Conservation (phyloP, 2,797 vertebrate species). For the Chelonia mydas region DNA sequence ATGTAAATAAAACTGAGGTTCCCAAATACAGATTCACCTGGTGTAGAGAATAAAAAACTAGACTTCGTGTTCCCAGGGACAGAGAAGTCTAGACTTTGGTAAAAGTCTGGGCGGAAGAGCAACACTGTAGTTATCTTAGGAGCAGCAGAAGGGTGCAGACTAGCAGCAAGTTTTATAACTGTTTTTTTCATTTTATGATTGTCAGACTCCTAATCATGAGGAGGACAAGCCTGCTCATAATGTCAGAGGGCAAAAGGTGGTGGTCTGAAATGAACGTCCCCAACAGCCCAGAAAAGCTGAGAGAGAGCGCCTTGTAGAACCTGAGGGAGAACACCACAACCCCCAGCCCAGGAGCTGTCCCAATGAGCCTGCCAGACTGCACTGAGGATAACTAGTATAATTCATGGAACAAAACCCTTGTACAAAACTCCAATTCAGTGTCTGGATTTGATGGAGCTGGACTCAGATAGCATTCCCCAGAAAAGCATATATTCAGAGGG, state of each 20-base stretch:
- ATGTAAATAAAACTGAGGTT: slow-evolving; percentile 18
- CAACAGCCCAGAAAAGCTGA: neutral
- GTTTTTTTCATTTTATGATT: neutral
- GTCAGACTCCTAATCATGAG: neutral
- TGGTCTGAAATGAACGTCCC: neutral
- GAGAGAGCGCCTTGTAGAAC: neutral
- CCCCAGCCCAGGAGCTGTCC: accelerated
- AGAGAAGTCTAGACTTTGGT: slow-evolving; percentile 10
- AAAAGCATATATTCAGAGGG: neutral
- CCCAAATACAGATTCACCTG: neutral
- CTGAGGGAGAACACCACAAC: neutral
- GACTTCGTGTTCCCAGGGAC: neutral
- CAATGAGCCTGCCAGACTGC: neutral
- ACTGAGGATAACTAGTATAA: neutral
- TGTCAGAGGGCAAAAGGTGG: neutral
- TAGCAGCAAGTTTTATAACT: neutral
- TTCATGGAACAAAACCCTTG: neutral
- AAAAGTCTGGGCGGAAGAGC: neutral
- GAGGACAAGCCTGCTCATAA: neutral
- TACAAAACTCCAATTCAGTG: neutral
- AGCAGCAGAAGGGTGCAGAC: neutral
- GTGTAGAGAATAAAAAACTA: neutral
- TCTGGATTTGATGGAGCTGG: neutral
- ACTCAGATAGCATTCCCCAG: neutral
- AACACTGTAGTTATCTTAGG: neutral